Evolutionary conservation across 1,140 invertebrate species (phyloP), one percentile per base, ranked within the genome.

Genomic region (Drosophila tristis): DNA sequence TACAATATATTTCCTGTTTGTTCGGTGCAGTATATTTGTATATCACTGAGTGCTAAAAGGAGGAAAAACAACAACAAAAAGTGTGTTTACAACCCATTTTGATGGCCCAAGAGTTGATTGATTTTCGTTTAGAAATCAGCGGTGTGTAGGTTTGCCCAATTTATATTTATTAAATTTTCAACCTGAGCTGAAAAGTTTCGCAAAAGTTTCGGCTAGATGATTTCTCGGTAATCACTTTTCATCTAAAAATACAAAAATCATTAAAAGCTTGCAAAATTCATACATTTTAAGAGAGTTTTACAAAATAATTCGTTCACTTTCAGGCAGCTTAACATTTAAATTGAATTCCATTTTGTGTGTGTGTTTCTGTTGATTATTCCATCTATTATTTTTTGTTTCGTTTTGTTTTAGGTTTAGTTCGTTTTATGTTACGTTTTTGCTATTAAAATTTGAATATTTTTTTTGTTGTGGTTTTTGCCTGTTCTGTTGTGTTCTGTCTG

Each of bases 371-470:
- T 20, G 45, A 26, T 44, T 31, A 61, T 56, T 43, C 50, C 68
- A 55, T 26, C 16, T 63, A 73, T 73, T 56, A 63, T 56, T 56
- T 56, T 73, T 73, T 56, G 16, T 16, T 72, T 63, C 23, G 35
- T 49, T 49, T 55, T 51, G 63, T 42, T 56, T 42, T 16, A 20
- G 71, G 51, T 13, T 11, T 49, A 20, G 16, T 20, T 54, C 13
- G n/a, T 42, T 48, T 44, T 62, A 15, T 13, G 62, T 63, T 74
- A 63, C 73, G 74, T 42, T 56, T 74, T 56, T 68, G n/a, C 23
- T 74, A 56, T 74, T 45, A 53, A 42, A 50, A 44, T 55, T 74
- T 73, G 29, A 13, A 47, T 74, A 73, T 64, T 64, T 50, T 56
- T 54, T 35, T 20, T n/a, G n/a, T 35, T 39, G 11, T 39, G 35